Evolutionary conservation across 2,888 invertebrate species (phyloP).

Genomic region (Tipula unca): DNA sequence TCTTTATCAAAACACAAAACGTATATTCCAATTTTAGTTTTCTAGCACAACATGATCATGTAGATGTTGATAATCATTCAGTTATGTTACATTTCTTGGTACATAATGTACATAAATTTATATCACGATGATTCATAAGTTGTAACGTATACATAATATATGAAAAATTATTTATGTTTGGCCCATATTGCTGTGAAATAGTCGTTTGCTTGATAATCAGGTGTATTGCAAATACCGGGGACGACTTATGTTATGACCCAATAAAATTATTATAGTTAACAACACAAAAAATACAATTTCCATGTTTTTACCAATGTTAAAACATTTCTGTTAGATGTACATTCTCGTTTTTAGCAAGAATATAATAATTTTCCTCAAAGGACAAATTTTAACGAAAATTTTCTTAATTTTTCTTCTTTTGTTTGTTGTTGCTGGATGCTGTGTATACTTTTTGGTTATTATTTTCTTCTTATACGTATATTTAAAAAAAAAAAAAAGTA

Average conservation of each 20-base stretch:
- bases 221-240: neutral
- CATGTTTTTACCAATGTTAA: conserved; percentile 8
- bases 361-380: neutral
- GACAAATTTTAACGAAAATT: neutral
- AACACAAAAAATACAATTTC: neutral
- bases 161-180: too few species aligned
- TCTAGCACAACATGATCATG: neutral
- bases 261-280: neutral
- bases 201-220: neutral
- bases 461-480: neutral
- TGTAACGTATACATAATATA: neutral
- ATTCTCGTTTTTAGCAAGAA: neutral
- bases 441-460: neutral
- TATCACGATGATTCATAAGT: neutral
- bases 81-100: neutral
- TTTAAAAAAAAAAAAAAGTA: neutral
- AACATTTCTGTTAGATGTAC: neutral
- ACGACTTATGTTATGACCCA: neutral
- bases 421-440: neutral
- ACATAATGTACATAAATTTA: neutral
- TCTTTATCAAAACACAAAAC: neutral
- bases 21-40: neutral
- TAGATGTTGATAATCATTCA: neutral
- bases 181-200: neutral
- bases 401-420: neutral